A percentile compares a stretch with the other conserved stretches of the same genome.
Evolutionary conservation across 2,888 invertebrate species (phyloP).

Genomic region (Norana najaformis): DNA sequence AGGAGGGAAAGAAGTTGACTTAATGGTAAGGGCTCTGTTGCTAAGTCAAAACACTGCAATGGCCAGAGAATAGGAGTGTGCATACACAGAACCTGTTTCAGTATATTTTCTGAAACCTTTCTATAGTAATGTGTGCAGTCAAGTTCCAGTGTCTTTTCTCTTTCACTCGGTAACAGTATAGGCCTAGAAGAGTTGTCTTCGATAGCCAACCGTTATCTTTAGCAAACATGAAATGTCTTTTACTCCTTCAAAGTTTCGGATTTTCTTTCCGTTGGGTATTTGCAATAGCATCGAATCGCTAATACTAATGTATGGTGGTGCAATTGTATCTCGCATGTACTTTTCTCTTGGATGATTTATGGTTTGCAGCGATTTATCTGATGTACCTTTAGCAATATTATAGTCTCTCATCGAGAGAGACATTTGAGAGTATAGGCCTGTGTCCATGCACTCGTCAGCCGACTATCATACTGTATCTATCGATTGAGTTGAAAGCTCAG

Average conservation of each 20-base stretch:
- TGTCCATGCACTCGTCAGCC: neutral
- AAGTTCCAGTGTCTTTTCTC: neutral
- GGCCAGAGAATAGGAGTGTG: neutral
- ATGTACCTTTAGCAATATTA: neutral
- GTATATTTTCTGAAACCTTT: neutral
- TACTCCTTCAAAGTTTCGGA: neutral
- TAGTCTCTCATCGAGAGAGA: too few relatives aligned
- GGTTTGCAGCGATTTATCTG: neutral
- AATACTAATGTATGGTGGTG: neutral
- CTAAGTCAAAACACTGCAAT: too few relatives aligned
- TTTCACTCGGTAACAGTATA: neutral
- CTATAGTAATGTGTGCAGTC: neutral
- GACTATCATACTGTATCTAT: neutral
- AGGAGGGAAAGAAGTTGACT: too few relatives aligned
- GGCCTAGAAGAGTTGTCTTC: neutral
- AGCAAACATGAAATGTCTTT: neutral
- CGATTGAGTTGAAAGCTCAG: neutral
- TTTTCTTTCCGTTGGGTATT: neutral
- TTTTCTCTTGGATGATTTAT: neutral
- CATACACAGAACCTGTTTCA: neutral
- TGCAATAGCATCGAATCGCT: neutral
- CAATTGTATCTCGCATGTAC: neutral
- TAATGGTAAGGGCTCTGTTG: neutral
- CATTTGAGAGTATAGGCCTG: neutral
- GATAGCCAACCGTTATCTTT: neutral